Base-by-base conservation (phyloP, 2,113 vertebrate species). In the Chascanopsetta lugubris region DNA sequence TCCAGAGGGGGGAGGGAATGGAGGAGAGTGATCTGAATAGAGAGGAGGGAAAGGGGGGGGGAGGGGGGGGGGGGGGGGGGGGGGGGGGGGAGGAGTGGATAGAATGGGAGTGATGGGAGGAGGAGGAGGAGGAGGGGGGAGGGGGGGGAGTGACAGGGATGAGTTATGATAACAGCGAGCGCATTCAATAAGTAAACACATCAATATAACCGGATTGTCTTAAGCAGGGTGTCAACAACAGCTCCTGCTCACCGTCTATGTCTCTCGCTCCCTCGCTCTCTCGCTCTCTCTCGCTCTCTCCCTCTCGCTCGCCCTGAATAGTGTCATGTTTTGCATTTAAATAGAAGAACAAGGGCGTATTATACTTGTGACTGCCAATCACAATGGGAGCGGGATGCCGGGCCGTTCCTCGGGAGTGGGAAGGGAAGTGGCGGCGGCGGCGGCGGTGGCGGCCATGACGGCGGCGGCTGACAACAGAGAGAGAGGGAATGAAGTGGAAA, bases 1-100 rank as follows among this genome's bases (percentile, higher is more conserved):
- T 67, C 55, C 69, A 72, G 62, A 29, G 49, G 71, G 73, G 25
- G 64, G 72, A 42, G 50, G 66, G 70, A 81, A 72, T 63, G 72
- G 72, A 65, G 59, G 67, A 55, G 80, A 81, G 81, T 81, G 81
- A 87, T 80, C 70, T 72, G 83, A 87, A 84, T 75, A 58, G 74
- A 50, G 29, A 47, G 1, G 5, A 47, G 50, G 45, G 34, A 42
- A 0, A 12, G 48, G 25, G 27, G 13, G 8, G 45, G 50, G 47
- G 70, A 60, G 42, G 57, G 43, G 0, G 15, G 48, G 25, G 27
- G 13, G 8, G 45, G 50, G 47, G 70, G 57, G 42, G 57, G 43
- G 55, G 58, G 42, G 11, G 26, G 13, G 59, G 45, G 55, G 0
- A 53, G 66, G 30, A 69, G 17, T 17, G 27, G n/a, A 49, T 21